Evolutionary conservation across 2,888 invertebrate genomes (phyloP).

Genomic region (Anthophora plumipes): DNA sequence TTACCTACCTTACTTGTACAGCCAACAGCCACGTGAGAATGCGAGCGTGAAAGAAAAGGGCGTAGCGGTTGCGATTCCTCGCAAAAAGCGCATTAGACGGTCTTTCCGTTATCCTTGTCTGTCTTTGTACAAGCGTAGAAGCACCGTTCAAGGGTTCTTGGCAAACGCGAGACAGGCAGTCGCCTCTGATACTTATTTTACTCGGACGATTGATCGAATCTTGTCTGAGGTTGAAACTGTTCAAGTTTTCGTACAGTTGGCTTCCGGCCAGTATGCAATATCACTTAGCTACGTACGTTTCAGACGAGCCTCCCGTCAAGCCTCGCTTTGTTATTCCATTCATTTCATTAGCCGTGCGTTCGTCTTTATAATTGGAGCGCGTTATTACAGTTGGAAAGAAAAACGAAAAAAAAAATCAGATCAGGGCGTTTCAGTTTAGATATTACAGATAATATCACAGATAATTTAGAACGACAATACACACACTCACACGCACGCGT

Average conservation of each 20-base stretch:
- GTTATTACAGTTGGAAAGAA: not conserved
- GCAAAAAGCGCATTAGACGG: slow-evolving; percentile 46
- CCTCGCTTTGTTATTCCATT: slow-evolving; percentile 6
- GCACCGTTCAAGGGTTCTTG: slow-evolving; percentile 43
- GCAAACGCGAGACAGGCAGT: slow-evolving; percentile 51
- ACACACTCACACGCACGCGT: not conserved
- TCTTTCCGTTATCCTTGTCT: slow-evolving; percentile 35
- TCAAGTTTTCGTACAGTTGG: slow-evolving; percentile 55
- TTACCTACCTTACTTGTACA: slow-evolving; percentile 55
- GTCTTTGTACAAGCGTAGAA: not conserved
- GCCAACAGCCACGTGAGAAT: slow-evolving; percentile 40
- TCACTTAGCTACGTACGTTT: slow-evolving; percentile 1
- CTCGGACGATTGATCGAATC: slow-evolving; percentile 54
- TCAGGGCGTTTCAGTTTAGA: no score
- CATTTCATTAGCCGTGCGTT: slow-evolving; percentile 10
- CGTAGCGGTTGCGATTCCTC: slow-evolving; percentile 30
- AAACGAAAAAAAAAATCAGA: no score
- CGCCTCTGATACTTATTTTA: slow-evolving; percentile 43
- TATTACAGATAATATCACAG: not conserved
- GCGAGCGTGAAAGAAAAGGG: slow-evolving; percentile 42
- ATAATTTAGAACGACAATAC: not conserved
- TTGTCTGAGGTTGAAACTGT: slow-evolving; percentile 39
- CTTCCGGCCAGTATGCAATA: slow-evolving; percentile 35
- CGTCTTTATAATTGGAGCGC: not conserved
- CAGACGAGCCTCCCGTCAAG: not conserved